phyloP scores from a whole-genome alignment of 1,140 invertebrate species.

The Hesperophylax magnus region DNA sequence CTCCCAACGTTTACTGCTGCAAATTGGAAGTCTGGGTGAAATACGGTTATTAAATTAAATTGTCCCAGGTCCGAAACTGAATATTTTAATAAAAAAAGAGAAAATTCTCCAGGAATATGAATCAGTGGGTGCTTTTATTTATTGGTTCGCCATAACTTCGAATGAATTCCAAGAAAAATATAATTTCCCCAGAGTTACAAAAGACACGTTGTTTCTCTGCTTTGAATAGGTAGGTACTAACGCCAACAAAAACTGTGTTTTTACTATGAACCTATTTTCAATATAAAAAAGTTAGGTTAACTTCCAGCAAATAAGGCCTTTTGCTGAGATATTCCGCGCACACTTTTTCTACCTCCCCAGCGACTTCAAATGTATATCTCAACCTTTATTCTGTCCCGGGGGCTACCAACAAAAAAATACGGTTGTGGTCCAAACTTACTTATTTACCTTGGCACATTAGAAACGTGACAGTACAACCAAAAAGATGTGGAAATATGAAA shows the following conservation, averaged over 20 bases:
- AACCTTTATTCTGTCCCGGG: conserved; percentile 28
- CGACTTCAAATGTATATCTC: conserved; percentile 44
- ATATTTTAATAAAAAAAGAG: too few species aligned
- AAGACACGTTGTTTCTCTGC: not conserved
- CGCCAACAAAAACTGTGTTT: not conserved
- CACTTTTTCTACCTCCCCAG: conserved; percentile 34
- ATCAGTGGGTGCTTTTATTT: too few species aligned
- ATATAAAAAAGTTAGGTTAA: conserved; percentile 24
- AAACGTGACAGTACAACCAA: conserved; percentile 34
- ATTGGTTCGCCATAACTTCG: too few species aligned
- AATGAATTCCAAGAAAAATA: too few species aligned
- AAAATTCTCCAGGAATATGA: too few species aligned
- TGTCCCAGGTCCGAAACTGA: too few species aligned
- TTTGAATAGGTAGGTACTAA: not conserved
- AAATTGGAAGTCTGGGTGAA: too few species aligned
- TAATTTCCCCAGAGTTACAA: conserved; percentile 5
- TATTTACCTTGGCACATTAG: conserved; percentile 44
- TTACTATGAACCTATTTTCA: conserved; percentile 17
- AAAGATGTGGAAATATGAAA: conserved; percentile 8
- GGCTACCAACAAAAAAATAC: conserved; percentile 39
- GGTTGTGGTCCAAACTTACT: conserved; percentile 29
- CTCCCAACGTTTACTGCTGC: too few species aligned
- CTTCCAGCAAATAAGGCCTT: conserved; percentile 23
- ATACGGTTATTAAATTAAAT: too few species aligned
- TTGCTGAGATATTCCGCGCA: conserved; percentile 37